Percentiles rank a stretch among this genome's conserved stretches.
Conservation (phyloP, 2,797 vertebrate species). For the Rhynchonycteris naso region DNA sequence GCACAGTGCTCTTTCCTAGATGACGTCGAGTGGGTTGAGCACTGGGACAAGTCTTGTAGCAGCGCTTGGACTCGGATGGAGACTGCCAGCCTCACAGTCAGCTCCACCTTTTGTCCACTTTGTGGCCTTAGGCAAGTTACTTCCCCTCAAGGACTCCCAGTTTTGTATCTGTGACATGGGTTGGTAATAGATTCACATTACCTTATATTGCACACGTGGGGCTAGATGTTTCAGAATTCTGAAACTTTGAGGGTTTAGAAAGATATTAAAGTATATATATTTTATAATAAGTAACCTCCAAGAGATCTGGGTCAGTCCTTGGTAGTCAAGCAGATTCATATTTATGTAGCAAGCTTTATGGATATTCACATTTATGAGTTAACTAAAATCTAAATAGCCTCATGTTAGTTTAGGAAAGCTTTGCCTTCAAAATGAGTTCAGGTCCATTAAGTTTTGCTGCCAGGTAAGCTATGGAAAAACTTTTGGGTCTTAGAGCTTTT, state of each 20-base stretch:
- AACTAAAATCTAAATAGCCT: conserved; percentile 20
- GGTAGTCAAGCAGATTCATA: background rate
- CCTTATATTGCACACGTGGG: background rate
- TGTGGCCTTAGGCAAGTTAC: background rate
- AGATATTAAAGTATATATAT: background rate
- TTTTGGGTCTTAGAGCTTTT: conserved; percentile 51
- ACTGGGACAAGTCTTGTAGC: background rate
- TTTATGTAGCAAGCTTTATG: background rate
- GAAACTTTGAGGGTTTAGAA: background rate
- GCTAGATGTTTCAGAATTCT: conserved; percentile 32
- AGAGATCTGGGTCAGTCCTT: background rate
- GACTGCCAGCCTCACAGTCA: background rate
- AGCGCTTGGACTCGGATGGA: background rate
- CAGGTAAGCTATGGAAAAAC: conserved; percentile 52
- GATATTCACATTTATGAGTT: conserved; percentile 13
- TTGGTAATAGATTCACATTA: background rate
- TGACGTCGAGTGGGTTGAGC: background rate
- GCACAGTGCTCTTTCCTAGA: background rate
- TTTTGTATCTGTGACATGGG: conserved; percentile 43
- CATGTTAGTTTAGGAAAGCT: background rate
- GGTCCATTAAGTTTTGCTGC: conserved; percentile 52
- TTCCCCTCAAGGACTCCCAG: background rate
- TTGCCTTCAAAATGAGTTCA: conserved; percentile 51
- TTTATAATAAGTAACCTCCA: conserved; percentile 32
- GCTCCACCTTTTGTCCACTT: background rate